These are phyloP conservation scores for Hippoglossus hippoglossus DNA, from an alignment of 2,797 vertebrate species.

Conservation along the genomic window DNA sequence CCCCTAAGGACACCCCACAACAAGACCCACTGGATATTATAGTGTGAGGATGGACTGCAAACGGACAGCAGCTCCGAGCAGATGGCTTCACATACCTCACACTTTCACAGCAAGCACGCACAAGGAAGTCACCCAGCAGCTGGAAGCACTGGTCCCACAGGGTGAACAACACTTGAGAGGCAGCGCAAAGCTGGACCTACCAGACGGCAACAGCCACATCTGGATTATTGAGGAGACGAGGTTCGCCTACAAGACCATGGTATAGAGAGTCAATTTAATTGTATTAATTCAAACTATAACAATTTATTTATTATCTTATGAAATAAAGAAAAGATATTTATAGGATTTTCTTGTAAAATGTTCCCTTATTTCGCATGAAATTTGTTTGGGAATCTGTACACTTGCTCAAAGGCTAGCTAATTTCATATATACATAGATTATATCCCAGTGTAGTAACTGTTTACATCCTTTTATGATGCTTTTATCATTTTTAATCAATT, in stretches of 20 bases:
- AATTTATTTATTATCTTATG: no score
- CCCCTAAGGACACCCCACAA: constrained; percentile 14
- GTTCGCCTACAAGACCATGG: constrained; percentile 44
- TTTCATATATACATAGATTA: no score
- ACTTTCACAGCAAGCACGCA: background rate
- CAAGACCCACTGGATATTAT: constrained; percentile 7
- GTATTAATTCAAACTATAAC: no score
- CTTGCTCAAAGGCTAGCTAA: no score
- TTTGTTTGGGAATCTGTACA: background rate
- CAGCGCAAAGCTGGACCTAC: background rate
- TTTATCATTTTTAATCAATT: constrained; percentile 8
- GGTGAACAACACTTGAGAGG: background rate
- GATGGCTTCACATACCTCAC: constrained; percentile 31
- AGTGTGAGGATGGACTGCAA: constrained; percentile 24
- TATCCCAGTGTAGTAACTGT: no score
- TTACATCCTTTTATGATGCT: background rate
- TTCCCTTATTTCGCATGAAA: background rate
- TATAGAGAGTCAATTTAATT: constrained; percentile 23
- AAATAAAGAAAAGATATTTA: no score
- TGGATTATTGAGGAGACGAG: constrained; percentile 50
- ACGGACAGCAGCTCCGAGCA: constrained; percentile 31
- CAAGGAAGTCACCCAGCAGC: constrained; percentile 24
- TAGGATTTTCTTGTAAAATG: no score
- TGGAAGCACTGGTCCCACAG: background rate
- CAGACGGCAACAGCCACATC: constrained; percentile 40